phyloP scores from a whole-genome alignment of 2,888 invertebrate genomes.

The Napeogenes inachia region DNA sequence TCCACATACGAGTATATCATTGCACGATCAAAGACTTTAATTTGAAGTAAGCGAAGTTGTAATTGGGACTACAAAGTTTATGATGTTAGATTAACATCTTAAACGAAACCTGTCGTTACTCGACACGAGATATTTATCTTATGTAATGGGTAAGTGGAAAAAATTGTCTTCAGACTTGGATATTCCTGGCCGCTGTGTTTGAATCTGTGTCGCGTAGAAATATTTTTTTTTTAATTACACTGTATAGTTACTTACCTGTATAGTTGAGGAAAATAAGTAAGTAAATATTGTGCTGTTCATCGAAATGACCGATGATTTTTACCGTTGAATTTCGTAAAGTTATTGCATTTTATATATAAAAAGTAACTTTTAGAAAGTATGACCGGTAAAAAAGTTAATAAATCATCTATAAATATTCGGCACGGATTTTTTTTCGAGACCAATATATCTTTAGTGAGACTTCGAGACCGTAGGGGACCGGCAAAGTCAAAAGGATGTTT shows the following conservation, averaged over 20 bases:
- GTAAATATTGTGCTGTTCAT: background rate
- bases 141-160: constrained; percentile 12
- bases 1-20: constrained; percentile 8
- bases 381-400: background rate
- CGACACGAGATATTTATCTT: constrained; percentile 12
- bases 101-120: constrained; percentile 7
- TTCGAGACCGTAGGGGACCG: constrained; percentile 15
- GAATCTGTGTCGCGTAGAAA: background rate
- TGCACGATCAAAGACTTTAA: constrained; percentile 17
- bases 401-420: background rate
- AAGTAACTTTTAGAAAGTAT: background rate
- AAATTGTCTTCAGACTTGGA: background rate
- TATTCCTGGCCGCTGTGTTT: constrained; percentile 1
- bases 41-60: constrained; percentile 10
- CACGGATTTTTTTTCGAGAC: background rate
- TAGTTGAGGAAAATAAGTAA: background rate
- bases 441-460: constrained; percentile 15
- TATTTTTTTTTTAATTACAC: background rate
- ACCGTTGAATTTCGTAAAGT: background rate
- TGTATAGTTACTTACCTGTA: background rate
- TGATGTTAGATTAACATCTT: constrained; percentile 18
- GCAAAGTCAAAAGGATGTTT: constrained; percentile 27
- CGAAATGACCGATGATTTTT: background rate
- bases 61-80: constrained; percentile 19
- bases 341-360: background rate